A percentile compares a stretch with the other conserved stretches of the same genome.
Conservation (phyloP, 2,888 invertebrate genomes). For the Chrysodeixis includens region DNA sequence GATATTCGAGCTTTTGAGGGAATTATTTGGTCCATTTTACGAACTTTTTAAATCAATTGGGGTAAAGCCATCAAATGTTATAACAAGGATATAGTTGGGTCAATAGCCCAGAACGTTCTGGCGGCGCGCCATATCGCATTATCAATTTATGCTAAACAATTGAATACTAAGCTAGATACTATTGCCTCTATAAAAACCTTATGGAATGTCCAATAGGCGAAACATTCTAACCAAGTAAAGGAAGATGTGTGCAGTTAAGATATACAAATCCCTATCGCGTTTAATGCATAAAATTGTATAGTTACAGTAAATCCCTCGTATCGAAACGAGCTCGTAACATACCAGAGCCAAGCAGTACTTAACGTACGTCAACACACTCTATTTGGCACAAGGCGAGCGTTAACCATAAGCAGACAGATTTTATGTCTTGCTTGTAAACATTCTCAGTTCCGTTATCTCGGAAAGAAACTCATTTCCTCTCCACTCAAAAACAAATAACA, state of each 20-base stretch:
- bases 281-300: not conserved
- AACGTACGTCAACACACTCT: conserved; percentile 45
- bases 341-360: conserved; percentile 23
- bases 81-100: conserved; percentile 34
- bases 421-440: conserved; percentile 23
- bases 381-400: conserved; percentile 50
- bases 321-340: conserved; percentile 32
- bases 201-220: conserved; percentile 23
- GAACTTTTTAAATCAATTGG: not conserved
- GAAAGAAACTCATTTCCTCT: conserved; percentile 31
- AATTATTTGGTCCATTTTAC: conserved; percentile 10
- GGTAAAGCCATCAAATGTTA: conserved; percentile 1
- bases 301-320: conserved; percentile 24
- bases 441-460: conserved; percentile 30
- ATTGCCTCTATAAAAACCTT: not conserved
- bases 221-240: conserved; percentile 6
- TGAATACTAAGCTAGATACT: conserved; percentile 14
- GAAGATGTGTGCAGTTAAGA: not conserved
- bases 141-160: conserved; percentile 24
- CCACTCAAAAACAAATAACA: conserved; percentile 8
- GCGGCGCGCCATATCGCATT: conserved; percentile 30
- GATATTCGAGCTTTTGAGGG: not conserved
- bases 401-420: conserved; percentile 45
- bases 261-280: not conserved
- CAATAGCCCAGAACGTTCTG: conserved; percentile 37